These are phyloP conservation scores for Lasaia peninsularis DNA, from an alignment of 1,140 invertebrate genomes.

Conservation along the genomic window DNA sequence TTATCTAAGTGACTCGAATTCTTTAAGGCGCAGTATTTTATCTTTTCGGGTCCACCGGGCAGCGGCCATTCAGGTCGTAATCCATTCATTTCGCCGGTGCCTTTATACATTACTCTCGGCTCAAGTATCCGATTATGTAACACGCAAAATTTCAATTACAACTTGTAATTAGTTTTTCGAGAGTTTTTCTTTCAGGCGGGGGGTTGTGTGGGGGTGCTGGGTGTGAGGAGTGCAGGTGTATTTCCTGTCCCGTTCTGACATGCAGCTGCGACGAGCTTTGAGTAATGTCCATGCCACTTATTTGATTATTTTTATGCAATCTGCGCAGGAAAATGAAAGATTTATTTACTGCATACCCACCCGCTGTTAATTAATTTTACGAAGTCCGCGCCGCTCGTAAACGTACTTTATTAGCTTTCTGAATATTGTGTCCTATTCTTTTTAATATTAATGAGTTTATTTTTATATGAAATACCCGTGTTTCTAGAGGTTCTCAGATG, in stretches of 20 bases:
- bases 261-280: conserved; percentile 57
- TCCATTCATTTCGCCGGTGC: conserved; percentile 63
- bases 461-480: neutral
- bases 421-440: conserved; percentile 26
- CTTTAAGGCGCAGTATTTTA: conserved; percentile 14
- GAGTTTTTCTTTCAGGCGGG: conserved; percentile 77
- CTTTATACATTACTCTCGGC: conserved; percentile 75
- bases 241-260: conserved; percentile 33
- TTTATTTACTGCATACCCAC: conserved; percentile 63
- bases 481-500: too few species aligned
- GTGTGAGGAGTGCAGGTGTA: conserved; percentile 37
- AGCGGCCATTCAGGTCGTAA: conserved; percentile 38
- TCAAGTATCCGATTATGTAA: conserved; percentile 79
- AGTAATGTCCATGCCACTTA: conserved; percentile 72
- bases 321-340: conserved; percentile 69
- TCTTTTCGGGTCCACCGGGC: conserved; percentile 19
- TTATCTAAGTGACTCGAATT: conserved; percentile 9
- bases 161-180: conserved; percentile 79
- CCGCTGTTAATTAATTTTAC: conserved; percentile 70
- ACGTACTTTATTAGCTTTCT: conserved; percentile 32
- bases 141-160: conserved; percentile 80
- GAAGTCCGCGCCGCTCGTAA: conserved; percentile 38
- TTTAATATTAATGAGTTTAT: conserved; percentile 12
- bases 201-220: conserved; percentile 46
- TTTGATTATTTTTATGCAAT: conserved; percentile 77